Percentiles rank a stretch among this genome's conserved stretches.
Conservation (phyloP, 2,797 vertebrate species). For the Ceyx erithaca region DNA sequence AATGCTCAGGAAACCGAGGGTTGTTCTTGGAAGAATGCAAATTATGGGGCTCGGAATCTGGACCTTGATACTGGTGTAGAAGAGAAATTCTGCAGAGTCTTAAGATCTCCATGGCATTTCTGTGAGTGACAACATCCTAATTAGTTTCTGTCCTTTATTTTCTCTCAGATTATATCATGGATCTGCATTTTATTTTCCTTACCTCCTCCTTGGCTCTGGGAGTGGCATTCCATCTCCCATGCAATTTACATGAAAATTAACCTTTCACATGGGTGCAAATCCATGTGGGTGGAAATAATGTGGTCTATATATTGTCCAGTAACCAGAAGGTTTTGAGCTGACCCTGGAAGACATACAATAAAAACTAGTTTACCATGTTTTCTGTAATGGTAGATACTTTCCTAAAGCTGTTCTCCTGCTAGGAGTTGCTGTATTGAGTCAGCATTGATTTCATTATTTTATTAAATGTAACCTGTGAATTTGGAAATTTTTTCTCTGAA, state of each 20-base stretch:
- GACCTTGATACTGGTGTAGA: neutral
- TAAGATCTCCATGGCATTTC: neutral
- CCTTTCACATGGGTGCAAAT: neutral
- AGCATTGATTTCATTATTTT: neutral
- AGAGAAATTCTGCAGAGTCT: neutral
- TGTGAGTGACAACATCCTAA: neutral
- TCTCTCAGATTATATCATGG: neutral
- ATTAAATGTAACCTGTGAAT: neutral
- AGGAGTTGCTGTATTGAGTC: neutral
- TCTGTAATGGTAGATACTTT: neutral
- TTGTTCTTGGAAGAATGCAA: neutral
- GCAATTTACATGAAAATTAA: conserved; percentile 57
- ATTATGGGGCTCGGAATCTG: neutral
- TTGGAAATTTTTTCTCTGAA: neutral
- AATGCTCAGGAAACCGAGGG: neutral
- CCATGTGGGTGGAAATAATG: neutral
- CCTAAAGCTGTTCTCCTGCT: neutral
- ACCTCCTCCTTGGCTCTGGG: neutral
- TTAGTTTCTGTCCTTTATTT: neutral
- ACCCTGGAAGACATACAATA: neutral
- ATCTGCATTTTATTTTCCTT: neutral
- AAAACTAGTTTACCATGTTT: neutral
- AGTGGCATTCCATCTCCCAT: neutral
- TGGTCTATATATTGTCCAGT: neutral
- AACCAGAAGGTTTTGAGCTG: neutral